Evolutionary conservation across 64 coral and sea anemone genomes (phyloP).

Genomic region (Exaiptasia diaphana): DNA sequence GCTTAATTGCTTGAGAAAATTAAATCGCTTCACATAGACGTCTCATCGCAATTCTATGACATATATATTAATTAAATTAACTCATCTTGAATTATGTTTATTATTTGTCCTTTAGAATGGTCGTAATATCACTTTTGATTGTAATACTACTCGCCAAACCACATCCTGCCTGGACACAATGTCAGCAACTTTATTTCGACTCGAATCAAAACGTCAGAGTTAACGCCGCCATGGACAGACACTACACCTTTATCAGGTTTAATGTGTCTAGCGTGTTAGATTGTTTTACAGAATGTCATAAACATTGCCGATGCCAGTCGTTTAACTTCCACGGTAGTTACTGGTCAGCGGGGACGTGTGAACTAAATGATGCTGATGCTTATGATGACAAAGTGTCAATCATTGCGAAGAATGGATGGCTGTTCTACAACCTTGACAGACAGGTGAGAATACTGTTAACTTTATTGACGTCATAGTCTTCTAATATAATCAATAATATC

Average conservation of each 20-base stretch:
- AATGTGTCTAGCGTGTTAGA: background rate
- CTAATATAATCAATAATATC: no score
- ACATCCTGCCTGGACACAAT: no score
- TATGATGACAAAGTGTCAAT: background rate
- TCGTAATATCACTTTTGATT: no score
- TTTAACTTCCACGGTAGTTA: background rate
- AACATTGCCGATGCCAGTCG: background rate
- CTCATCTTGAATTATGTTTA: no score
- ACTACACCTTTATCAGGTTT: background rate
- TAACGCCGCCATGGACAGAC: background rate
- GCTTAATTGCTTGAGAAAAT: no score
- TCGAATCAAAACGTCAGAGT: background rate
- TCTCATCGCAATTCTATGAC: no score
- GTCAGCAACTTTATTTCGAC: background rate
- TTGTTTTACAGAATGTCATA: background rate
- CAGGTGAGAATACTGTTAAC: background rate
- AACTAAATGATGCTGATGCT: background rate
- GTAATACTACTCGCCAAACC: no score
- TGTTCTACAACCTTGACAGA: background rate
- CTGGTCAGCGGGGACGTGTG: background rate
- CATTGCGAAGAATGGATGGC: background rate
- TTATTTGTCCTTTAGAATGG: no score
- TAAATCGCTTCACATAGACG: no score
- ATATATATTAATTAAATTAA: no score
- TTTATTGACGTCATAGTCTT: no score